Conservation (phyloP, 2,797 vertebrate species). For the Oreochromis grahami region DNA sequence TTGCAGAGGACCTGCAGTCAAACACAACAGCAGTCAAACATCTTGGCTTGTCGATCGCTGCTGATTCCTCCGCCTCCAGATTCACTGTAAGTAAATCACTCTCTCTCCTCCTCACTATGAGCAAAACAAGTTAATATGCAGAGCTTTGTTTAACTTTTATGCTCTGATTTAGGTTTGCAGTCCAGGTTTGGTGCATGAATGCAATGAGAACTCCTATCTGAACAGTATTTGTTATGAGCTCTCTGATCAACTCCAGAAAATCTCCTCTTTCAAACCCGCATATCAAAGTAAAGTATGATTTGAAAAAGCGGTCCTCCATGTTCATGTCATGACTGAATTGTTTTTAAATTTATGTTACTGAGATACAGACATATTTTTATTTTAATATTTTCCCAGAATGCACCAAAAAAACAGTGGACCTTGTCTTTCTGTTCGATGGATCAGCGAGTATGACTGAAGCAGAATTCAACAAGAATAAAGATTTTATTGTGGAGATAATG, state of each 20-base stretch:
- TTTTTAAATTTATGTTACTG: no score
- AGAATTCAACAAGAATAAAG: constrained; percentile 72
- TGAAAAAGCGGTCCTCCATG: not conserved
- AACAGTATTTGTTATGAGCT: constrained; percentile 79
- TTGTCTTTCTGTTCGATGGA: constrained; percentile 85
- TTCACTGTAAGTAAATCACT: constrained; percentile 50
- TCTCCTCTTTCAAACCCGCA: constrained; percentile 30
- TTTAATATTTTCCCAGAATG: constrained; percentile 64
- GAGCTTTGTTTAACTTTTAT: not conserved
- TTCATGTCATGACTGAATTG: not conserved
- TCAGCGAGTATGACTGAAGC: constrained; percentile 58
- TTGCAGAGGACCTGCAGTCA: not conserved
- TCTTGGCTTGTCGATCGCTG: constrained; percentile 59
- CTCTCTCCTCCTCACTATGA: not conserved
- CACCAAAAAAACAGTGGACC: constrained; percentile 74
- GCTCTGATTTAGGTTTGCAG: constrained; percentile 75
- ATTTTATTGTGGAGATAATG: constrained; percentile 78
- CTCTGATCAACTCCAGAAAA: not conserved
- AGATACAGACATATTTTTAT: no score
- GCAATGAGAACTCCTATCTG: constrained; percentile 78
- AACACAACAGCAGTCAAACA: constrained; percentile 19
- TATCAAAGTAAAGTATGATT: constrained; percentile 76
- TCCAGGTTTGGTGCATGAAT: constrained; percentile 70
- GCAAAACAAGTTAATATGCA: not conserved
- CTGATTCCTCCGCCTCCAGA: not conserved